phyloP scores from a whole-genome alignment of 2,888 invertebrate species.

The Drosophila anomalata region DNA sequence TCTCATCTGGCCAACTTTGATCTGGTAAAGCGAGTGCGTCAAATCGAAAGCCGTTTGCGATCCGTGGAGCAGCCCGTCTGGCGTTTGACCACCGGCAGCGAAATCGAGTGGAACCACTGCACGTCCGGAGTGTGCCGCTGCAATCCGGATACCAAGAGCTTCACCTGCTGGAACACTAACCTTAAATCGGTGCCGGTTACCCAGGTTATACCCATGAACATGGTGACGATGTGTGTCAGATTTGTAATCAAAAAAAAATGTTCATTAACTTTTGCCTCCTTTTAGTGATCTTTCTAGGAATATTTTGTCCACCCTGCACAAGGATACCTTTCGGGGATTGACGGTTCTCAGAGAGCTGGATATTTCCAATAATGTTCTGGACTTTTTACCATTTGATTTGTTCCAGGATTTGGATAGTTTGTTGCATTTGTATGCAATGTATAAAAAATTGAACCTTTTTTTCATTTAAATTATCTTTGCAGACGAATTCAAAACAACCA shows the following conservation, averaged over 20 bases:
- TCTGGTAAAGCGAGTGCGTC: slow-evolving; percentile 81
- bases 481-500: slow-evolving; percentile 87
- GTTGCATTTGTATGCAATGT: slow-evolving; percentile 85
- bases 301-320: slow-evolving; percentile 87
- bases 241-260: neutral
- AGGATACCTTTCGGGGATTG: slow-evolving; percentile 87
- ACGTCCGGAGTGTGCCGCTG: slow-evolving; percentile 88
- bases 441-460: neutral
- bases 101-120: slow-evolving; percentile 86
- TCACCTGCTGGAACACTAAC: slow-evolving; percentile 87
- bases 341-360: slow-evolving; percentile 86
- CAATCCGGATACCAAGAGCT: slow-evolving; percentile 86
- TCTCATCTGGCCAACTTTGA: slow-evolving; percentile 69
- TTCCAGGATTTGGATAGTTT: slow-evolving; percentile 86
- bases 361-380: slow-evolving; percentile 88
- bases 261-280: slow-evolving; percentile 53
- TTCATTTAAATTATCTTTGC: slow-evolving; percentile 34
- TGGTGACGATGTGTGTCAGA: slow-evolving; percentile 86
- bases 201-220: slow-evolving; percentile 87
- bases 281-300: slow-evolving; percentile 88
- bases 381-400: slow-evolving; percentile 86
- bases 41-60: slow-evolving; percentile 86
- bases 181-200: slow-evolving; percentile 85
- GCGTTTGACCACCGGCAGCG: slow-evolving; percentile 85
- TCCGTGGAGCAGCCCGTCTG: slow-evolving; percentile 89